Percentiles rank a stretch among this genome's conserved stretches.
These are phyloP conservation scores for Drosophila chauvacae DNA, from an alignment of 1,140 invertebrate species.

Conservation along the genomic window DNA sequence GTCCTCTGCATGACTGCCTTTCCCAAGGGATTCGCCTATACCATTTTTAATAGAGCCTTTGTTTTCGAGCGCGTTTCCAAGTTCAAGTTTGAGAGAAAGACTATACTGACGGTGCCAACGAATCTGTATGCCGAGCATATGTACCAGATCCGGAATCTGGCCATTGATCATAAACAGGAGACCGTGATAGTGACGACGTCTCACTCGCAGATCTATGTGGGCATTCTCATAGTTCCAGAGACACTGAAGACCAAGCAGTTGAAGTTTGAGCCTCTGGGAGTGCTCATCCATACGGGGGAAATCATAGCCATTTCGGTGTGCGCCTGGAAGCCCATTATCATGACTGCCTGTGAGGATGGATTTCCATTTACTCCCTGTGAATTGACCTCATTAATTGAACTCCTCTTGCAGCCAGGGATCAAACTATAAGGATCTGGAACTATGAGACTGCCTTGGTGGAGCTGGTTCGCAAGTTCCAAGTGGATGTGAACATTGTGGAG, in stretches of 20 bases:
- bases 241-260: slow-evolving; percentile 81
- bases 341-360: slow-evolving; percentile 89
- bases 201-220: slow-evolving; percentile 87
- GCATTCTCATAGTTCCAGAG: slow-evolving; percentile 86
- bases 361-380: background rate
- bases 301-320: slow-evolving; percentile 93
- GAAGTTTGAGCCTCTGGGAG: slow-evolving; percentile 87
- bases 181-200: slow-evolving; percentile 86
- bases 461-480: slow-evolving; percentile 91
- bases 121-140: slow-evolving; percentile 76
- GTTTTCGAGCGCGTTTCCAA: slow-evolving; percentile 87
- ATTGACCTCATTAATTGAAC: background rate
- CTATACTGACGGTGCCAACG: slow-evolving; percentile 85
- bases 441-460: slow-evolving; percentile 92
- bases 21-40: slow-evolving; percentile 86
- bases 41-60: slow-evolving; percentile 86
- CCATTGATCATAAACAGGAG: slow-evolving; percentile 85
- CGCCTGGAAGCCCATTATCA: slow-evolving; percentile 94
- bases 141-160: slow-evolving; percentile 86
- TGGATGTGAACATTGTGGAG: slow-evolving; percentile 91
- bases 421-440: slow-evolving; percentile 95
- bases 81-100: slow-evolving; percentile 86
- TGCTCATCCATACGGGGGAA: slow-evolving; percentile 91
- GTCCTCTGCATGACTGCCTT: slow-evolving; percentile 86
- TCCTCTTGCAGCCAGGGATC: slow-evolving; percentile 86